These are phyloP conservation scores for Falcunculus frontatus DNA, from an alignment of 2,113 vertebrate genomes.

Conservation along the genomic window DNA sequence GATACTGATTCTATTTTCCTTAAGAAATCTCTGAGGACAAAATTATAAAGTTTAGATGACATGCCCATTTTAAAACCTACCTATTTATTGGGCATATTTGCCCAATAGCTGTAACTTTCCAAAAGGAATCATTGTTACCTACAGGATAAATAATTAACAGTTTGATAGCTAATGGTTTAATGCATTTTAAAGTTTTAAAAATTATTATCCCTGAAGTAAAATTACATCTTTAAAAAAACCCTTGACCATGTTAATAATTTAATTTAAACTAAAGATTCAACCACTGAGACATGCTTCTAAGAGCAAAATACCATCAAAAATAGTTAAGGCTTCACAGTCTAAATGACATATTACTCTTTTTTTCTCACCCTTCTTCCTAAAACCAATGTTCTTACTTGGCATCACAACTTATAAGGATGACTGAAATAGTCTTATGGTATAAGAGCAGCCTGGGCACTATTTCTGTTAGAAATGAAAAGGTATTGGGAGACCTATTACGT, in stretches of 20 bases:
- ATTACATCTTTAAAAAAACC: background rate
- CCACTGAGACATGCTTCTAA: background rate
- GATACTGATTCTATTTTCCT: background rate
- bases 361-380: background rate
- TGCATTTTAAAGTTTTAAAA: background rate
- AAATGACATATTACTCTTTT: background rate
- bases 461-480: constrained; percentile 30
- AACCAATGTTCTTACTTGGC: background rate
- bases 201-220: background rate
- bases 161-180: background rate
- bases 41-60: background rate
- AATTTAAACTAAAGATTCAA: background rate
- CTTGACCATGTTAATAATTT: background rate
- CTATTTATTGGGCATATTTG: background rate
- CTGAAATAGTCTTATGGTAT: background rate
- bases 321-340: background rate
- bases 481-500: constrained; percentile 14
- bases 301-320: background rate
- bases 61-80: background rate
- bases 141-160: background rate
- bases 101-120: background rate
- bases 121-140: background rate
- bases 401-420: background rate
- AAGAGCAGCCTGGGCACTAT: background rate
- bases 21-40: background rate